Conservation (phyloP, 2,797 vertebrate species). For the Parotocinclus haroldoi region DNA sequence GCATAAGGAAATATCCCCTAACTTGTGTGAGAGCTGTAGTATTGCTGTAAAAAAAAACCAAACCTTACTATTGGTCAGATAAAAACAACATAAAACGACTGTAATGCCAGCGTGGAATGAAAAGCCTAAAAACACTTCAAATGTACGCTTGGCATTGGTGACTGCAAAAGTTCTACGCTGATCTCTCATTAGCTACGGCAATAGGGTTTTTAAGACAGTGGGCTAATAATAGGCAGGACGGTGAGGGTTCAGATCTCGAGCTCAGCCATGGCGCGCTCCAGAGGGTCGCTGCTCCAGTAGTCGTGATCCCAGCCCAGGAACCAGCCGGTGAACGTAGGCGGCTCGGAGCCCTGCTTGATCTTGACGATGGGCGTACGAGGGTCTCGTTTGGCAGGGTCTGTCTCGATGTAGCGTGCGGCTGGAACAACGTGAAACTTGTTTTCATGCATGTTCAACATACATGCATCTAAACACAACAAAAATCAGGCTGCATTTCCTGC, state of each 20-base stretch:
- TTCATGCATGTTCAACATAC: no score
- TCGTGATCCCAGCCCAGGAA: slow-evolving; percentile 94
- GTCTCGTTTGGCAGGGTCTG: slow-evolving; percentile 87
- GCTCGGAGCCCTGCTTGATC: slow-evolving; percentile 88
- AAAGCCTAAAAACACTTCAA: slow-evolving; percentile 1
- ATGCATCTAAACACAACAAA: no score
- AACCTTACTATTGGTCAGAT: no score
- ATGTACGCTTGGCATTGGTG: slow-evolving; percentile 29
- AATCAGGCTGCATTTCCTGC: no score
- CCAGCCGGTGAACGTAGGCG: slow-evolving; percentile 94
- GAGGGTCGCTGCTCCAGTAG: slow-evolving; percentile 89
- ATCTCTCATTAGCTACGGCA: neutral
- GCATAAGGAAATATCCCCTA: no score
- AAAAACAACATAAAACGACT: no score
- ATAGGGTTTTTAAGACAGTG: slow-evolving; percentile 21
- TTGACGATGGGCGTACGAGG: slow-evolving; percentile 80
- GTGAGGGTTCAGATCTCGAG: slow-evolving; percentile 72
- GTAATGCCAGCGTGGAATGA: no score
- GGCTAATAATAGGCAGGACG: slow-evolving; percentile 5
- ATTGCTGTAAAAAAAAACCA: no score
- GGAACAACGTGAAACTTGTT: slow-evolving; percentile 7
- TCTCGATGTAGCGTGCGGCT: slow-evolving; percentile 89
- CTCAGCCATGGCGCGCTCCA: slow-evolving; percentile 86
- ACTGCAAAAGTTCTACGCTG: slow-evolving; percentile 36
- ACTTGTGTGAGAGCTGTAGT: no score